Evolutionary conservation across 2,888 invertebrate genomes (phyloP), one percentile per base, ranked within the genome.

Genomic region (Monoplex corrugatus): DNA sequence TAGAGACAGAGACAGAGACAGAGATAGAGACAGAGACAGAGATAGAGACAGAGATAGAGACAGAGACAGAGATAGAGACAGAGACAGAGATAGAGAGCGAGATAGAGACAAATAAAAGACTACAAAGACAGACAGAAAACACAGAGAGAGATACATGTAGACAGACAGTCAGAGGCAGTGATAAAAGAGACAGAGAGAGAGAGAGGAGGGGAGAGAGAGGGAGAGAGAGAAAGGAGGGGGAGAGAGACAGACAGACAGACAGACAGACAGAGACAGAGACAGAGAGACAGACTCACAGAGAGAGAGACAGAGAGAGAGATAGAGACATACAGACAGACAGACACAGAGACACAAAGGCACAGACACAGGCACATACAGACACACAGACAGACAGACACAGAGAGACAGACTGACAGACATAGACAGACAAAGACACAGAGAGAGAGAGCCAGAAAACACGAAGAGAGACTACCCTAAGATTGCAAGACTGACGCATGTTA

Each of bases 11-110:
- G 63, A 68, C 23, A 68, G 8, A 68, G 72, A 68, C 5, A 32
- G 32, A 72, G 10, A 72, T 2, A n/a, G n/a, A n/a, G n/a, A n/a
- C n/a, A 16, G 16, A 68, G 68, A 68, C 8, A 35, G 72, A 35
- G 35, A 68, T n/a, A n/a, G n/a, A n/a, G 68, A 68, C 35, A 72
- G 38, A 72, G 0, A 35, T 32, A 35, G 0, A 38, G 35, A 72
- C 5, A 35, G 72, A 19, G 72, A 23, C 5, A 23, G 63, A 68
- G 13, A n/a, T 5, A 5, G 50, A 13, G 50, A 13, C 10, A 68
- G 68, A 68, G 68, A 68, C 28, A 68, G 68, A 68, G 68, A 68
- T 23, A 68, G 68, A 68, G 68, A 68, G 68, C 23, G 68, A 68
- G 68, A 68, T 23, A 68, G 68, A 68, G 68, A 68, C 28, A 68